These are phyloP conservation scores for Platycnemis pennipes DNA, from an alignment of 2,888 invertebrate genomes.

Conservation along the genomic window DNA sequence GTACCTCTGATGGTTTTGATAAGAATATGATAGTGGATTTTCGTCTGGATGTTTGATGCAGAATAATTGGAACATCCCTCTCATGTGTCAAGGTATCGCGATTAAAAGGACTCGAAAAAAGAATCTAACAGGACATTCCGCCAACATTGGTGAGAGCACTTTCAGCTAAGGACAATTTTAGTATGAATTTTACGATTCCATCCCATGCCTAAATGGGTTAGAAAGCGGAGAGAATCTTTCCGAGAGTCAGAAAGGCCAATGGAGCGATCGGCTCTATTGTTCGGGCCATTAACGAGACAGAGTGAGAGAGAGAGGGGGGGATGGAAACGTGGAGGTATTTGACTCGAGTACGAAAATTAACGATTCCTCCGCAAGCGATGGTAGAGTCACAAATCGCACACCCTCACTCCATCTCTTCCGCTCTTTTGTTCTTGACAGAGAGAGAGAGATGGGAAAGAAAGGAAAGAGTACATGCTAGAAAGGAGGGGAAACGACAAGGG, in stretches of 20 bases:
- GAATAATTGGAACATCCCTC: too few relatives aligned
- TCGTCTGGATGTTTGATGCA: too few relatives aligned
- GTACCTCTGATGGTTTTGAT: too few relatives aligned
- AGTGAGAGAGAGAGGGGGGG: background rate
- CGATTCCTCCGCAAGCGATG: background rate
- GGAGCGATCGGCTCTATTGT: background rate
- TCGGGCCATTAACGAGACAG: constrained; percentile 1
- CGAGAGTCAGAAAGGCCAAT: background rate
- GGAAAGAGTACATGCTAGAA: too few relatives aligned
- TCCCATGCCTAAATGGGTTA: background rate
- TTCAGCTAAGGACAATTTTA: background rate
- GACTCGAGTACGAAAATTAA: background rate
- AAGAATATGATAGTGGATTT: too few relatives aligned
- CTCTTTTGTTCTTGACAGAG: background rate
- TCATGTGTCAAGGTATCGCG: too few relatives aligned
- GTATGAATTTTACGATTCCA: background rate
- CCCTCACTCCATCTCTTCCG: background rate
- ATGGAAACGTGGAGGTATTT: background rate
- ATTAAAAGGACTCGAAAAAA: too few relatives aligned
- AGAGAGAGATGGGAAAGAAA: background rate
- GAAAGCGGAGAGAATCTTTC: background rate
- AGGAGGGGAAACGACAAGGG: too few relatives aligned
- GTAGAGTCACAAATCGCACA: background rate
- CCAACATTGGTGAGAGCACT: background rate
- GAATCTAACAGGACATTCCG: background rate